These are phyloP conservation scores for Ailurus styani DNA, from an alignment of 2,113 vertebrate species.

Conservation along the genomic window DNA sequence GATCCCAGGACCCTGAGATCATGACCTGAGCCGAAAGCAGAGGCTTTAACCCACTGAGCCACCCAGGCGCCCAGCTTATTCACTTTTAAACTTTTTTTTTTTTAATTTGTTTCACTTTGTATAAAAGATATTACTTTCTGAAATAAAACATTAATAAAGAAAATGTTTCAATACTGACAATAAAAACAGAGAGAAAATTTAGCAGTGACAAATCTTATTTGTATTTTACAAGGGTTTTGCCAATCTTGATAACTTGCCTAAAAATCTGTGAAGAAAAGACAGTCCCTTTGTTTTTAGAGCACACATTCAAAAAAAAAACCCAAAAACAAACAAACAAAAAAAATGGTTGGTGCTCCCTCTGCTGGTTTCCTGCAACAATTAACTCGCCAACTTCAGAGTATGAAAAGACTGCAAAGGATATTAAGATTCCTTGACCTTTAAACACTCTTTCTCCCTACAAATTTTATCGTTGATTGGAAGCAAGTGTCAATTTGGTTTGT, in stretches of 20 bases:
- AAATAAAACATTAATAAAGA: background rate
- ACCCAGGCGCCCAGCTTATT: no score
- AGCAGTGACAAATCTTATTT: slow-evolving; percentile 18
- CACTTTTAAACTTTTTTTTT: no score
- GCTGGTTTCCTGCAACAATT: slow-evolving; percentile 68
- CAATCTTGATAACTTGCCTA: background rate
- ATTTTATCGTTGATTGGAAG: background rate
- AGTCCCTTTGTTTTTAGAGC: slow-evolving; percentile 29
- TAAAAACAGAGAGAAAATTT: background rate
- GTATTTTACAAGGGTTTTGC: slow-evolving; percentile 19
- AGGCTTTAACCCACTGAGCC: no score
- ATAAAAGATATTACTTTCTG: background rate
- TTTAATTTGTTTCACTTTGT: slow-evolving; percentile 47
- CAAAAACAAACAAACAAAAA: slow-evolving; percentile 1
- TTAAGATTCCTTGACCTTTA: background rate
- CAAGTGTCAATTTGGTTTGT: background rate
- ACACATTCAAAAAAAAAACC: background rate
- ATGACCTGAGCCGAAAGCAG: no score
- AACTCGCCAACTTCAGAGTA: background rate
- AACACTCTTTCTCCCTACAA: background rate
- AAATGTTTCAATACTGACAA: background rate
- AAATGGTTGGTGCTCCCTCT: slow-evolving; percentile 81
- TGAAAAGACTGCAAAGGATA: background rate
- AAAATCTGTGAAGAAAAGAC: background rate
- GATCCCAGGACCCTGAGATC: no score